Base-by-base conservation (phyloP, 2,888 invertebrate species). In the Drepana falcataria region DNA sequence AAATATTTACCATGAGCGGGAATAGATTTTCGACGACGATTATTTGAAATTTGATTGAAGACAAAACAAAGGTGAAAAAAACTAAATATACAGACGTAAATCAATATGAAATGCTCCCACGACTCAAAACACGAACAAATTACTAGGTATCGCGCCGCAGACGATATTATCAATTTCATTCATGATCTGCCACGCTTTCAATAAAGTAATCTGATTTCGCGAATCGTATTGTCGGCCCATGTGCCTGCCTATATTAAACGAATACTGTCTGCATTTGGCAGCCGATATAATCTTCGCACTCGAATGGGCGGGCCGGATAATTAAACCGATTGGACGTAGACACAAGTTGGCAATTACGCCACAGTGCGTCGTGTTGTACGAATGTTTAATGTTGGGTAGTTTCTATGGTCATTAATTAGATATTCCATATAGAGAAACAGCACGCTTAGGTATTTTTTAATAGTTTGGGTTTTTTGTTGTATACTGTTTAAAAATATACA, bases 81-180 rank as follows among this genome's bases (percentile, higher is more conserved):
- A 9, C 9, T 9, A 44, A 44, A 44, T 9, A 44, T 9, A 9
- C 3, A 44, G 6, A 44, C 9, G 9, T 7, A 44, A 44, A 44
- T 6, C 9, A 44, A 9, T 9, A 9, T 9, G 9, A 66, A 64
- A 48, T 54, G 54, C 34, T 57, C 53, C 51, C 56, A 53, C 59
- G 54, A n/a, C 70, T 69, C 66, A 66, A 73, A 75, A 70, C 69
- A 72, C 68, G 69, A 63, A 65, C 61, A 59, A 67, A 77, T 81
- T 71, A 74, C 69, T 61, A 75, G 73, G 44, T 71, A 77, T 75
- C 75, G 66, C 75, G 75, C 79, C 80, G 73, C 80, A 82, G 79
- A 81, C 82, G 79, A 84, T 85, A 83, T 83, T 83, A 85, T 84
- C 81, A 85, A 82, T 85, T 85, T 79, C 84, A 80, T 81, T 82